Evolutionary conservation across 2,113 vertebrate genomes (phyloP).

Genomic region (Ramphastos sulfuratus): DNA sequence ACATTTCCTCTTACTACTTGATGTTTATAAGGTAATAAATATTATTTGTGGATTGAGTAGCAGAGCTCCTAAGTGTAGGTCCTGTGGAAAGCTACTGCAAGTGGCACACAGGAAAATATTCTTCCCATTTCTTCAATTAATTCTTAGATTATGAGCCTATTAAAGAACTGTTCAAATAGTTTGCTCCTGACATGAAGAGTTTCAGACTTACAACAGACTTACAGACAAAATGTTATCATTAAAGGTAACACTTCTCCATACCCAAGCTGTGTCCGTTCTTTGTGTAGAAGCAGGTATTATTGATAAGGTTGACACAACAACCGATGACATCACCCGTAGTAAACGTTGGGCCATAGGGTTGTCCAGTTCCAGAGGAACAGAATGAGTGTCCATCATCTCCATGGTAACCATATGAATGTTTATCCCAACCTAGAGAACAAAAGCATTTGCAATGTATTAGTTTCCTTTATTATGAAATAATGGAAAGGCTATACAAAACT

Average conservation of each 20-base stretch:
- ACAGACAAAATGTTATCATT: background rate
- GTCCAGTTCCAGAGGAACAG: constrained; percentile 87
- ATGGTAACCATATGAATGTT: constrained; percentile 88
- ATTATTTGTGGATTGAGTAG: background rate
- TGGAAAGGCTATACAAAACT: background rate
- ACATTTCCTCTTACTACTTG: too few relatives aligned
- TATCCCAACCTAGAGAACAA: constrained; percentile 83
- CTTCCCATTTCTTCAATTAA: background rate
- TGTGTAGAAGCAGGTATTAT: constrained; percentile 87
- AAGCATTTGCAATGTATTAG: background rate
- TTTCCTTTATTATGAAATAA: background rate
- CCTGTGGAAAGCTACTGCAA: background rate
- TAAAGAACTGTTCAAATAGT: background rate
- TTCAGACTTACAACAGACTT: background rate
- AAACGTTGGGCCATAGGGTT: constrained; percentile 85
- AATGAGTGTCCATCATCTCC: constrained; percentile 87
- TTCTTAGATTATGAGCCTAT: background rate
- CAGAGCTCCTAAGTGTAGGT: background rate
- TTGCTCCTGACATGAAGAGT: background rate
- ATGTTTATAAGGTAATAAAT: too few relatives aligned
- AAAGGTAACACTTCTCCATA: constrained; percentile 60
- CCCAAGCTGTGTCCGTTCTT: constrained; percentile 88
- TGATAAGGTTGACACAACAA: constrained; percentile 87
- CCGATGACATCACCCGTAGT: constrained; percentile 87
- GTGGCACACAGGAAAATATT: background rate